Evolutionary conservation across 2,888 invertebrate genomes (phyloP).

Genomic region (Nycteola revayana): DNA sequence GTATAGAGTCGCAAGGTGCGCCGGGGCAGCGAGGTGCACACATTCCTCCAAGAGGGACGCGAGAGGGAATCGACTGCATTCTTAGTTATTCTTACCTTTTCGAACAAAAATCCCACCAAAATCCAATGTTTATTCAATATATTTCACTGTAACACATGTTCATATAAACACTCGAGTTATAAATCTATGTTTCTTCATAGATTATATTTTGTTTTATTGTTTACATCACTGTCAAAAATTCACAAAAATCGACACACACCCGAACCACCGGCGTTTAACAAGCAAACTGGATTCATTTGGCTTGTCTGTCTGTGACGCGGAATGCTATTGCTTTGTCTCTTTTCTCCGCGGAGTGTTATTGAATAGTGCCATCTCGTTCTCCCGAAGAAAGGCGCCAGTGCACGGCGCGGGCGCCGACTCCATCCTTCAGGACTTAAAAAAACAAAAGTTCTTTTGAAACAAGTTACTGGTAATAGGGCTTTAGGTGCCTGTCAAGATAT

Average conservation of each 20-base stretch:
- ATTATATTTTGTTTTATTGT: constrained; percentile 56
- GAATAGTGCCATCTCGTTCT: constrained; percentile 44
- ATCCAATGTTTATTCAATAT: constrained; percentile 32
- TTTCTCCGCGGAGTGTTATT: constrained; percentile 36
- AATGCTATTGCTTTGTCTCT: constrained; percentile 66
- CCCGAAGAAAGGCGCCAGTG: constrained; percentile 77
- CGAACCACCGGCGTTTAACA: constrained; percentile 60
- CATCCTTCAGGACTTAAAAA: constrained; percentile 75
- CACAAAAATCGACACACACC: constrained; percentile 48
- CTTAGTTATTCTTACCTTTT: constrained; percentile 73
- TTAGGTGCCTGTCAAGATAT: constrained; percentile 68
- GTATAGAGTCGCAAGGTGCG: constrained; percentile 70
- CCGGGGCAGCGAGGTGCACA: constrained; percentile 66
- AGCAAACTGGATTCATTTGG: constrained; percentile 75
- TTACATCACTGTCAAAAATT: constrained; percentile 68
- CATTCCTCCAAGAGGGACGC: constrained; percentile 77
- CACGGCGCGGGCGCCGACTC: constrained; percentile 71
- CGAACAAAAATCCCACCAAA: constrained; percentile 38
- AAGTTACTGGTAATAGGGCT: constrained; percentile 68
- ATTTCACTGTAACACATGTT: constrained; percentile 52
- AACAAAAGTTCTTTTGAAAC: constrained; percentile 76
- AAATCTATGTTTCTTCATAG: constrained; percentile 46
- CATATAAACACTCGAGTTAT: constrained; percentile 47
- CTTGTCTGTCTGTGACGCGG: constrained; percentile 63
- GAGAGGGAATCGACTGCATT: constrained; percentile 73